These are phyloP conservation scores for Podarcis lilfordi DNA, from an alignment of 2,797 vertebrate species.

Conservation along the genomic window DNA sequence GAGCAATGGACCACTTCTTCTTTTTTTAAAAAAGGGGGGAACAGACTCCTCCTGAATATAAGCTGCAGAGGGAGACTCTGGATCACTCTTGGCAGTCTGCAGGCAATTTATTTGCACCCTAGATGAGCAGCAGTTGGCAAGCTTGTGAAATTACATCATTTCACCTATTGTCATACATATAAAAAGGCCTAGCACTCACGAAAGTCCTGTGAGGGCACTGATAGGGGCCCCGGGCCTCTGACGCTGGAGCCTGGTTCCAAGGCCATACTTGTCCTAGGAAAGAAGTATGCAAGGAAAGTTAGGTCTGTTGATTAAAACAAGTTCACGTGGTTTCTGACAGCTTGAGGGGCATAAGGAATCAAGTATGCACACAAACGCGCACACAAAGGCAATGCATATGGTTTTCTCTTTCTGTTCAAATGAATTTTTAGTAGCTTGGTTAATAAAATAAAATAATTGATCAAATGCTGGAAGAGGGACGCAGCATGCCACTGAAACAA, in stretches of 20 bases:
- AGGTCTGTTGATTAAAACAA: constrained; percentile 34
- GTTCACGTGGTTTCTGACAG: constrained; percentile 52
- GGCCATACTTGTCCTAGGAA: constrained; percentile 93
- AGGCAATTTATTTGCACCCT: not conserved
- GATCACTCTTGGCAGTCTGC: not conserved
- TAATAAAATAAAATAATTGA: constrained; percentile 14
- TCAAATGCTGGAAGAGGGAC: constrained; percentile 9
- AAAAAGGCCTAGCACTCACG: constrained; percentile 85
- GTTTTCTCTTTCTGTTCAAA: constrained; percentile 40
- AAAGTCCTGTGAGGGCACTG: constrained; percentile 90
- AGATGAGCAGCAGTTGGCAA: not conserved
- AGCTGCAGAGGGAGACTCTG: not conserved
- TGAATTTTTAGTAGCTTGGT: not conserved
- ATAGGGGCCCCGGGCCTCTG: constrained; percentile 92
- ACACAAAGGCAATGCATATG: constrained; percentile 57
- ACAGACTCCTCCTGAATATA: not conserved
- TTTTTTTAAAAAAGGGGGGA: not conserved
- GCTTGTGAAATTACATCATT: not conserved
- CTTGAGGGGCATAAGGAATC: constrained; percentile 69
- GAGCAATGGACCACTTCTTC: not conserved
- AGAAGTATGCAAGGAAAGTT: constrained; percentile 43
- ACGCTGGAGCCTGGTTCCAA: constrained; percentile 94
- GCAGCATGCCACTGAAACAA: not conserved
- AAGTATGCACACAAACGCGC: constrained; percentile 54
- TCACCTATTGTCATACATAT: not conserved